Base-by-base conservation (phyloP, 2,888 invertebrate species). In the Melieria omissa region DNA sequence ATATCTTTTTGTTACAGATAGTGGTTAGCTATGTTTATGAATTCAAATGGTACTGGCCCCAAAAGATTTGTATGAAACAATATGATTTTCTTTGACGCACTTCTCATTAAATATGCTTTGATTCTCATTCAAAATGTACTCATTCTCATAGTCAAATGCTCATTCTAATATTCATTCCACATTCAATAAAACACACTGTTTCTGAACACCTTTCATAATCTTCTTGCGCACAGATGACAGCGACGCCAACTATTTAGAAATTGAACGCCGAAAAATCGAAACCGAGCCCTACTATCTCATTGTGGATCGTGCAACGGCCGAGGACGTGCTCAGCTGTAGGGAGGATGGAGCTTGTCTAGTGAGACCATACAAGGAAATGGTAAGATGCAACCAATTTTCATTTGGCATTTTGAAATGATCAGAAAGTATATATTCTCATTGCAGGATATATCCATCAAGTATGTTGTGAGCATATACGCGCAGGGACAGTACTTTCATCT, bases 341-440 rank as follows among this genome's bases (percentile, higher is more conserved):
- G 83, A 85, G 63, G 85, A 86, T 76, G 86, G 86, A 46, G 78
- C 86, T 14, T 86, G 86, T 54, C 72, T 86, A 62, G 86, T 86
- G 44, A 82, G 86, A 10, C 86, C 86, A 0, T 86, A 85, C 72
- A 86, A 86, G 74, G 85, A 82, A 76, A 73, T 74, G 74, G 83
- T 83, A 78, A 49, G 64, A 45, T 65, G 54, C 63, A 29, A 14
- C 16, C 4, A 57, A 14, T 8, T 58, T 58, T 16, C 0, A 16
- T 58, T 58, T 5, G 5, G 42, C 42, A 41, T 8, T 41, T 0
- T 3, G 12, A 41, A 29, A 41, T 55, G 46, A 5, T 4, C 4
- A 14, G 46, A 46, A 44, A 1, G 8, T 7, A 14, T 14, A 0
- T 57, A 29, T 14, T 14, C n/a, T 14, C 3, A 12, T 6, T 16